Evolutionary conservation across 2,797 vertebrate species (phyloP).

Genomic region (Leucoraja ocellata): DNA sequence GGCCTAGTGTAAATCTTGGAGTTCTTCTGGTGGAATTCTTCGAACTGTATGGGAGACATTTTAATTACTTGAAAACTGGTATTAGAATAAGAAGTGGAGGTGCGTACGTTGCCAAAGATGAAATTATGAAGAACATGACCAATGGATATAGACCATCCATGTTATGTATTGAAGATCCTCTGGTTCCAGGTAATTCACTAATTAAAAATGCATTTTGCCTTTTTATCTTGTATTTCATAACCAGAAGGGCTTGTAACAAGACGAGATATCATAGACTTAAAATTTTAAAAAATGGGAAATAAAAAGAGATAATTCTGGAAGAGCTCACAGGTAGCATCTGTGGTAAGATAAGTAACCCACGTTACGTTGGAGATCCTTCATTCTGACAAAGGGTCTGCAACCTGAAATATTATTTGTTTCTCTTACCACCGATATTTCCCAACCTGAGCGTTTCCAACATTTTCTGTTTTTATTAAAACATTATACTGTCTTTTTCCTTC

Average conservation of each 20-base stretch:
- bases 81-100: constrained; percentile 93
- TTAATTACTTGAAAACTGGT: constrained; percentile 97
- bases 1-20: constrained; percentile 84
- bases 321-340: too few relatives aligned
- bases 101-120: constrained; percentile 91
- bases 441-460: too few relatives aligned
- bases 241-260: neutral
- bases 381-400: too few relatives aligned
- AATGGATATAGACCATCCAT: constrained; percentile 88
- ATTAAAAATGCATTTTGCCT: neutral
- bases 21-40: constrained; percentile 97
- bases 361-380: too few relatives aligned
- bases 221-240: neutral
- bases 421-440: too few relatives aligned
- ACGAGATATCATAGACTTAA: neutral
- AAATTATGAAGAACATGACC: constrained; percentile 90
- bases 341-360: too few relatives aligned
- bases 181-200: constrained; percentile 72
- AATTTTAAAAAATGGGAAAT: too few relatives aligned
- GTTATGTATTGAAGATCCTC: constrained; percentile 94
- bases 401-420: too few relatives aligned
- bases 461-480: too few relatives aligned
- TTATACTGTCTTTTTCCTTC: too few relatives aligned
- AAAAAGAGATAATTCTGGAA: too few relatives aligned
- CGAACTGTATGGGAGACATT: constrained; percentile 94